Percentiles rank a stretch among this genome's conserved stretches.
Conservation (phyloP, 2,888 invertebrate species). For the Cyclophora punctaria region DNA sequence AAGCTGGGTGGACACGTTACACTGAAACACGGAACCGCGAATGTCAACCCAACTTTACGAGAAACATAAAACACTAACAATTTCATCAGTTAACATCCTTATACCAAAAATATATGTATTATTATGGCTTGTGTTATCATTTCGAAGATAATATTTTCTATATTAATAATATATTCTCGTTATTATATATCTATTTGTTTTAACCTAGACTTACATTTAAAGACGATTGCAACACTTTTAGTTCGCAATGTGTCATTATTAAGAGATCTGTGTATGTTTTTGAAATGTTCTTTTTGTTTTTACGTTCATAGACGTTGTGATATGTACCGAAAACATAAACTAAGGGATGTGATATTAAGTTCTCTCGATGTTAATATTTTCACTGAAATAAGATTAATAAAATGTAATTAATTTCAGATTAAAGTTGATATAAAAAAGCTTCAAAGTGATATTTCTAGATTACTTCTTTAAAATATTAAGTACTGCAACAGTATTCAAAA, state of each 20-base stretch:
- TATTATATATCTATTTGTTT: slow-evolving; percentile 45
- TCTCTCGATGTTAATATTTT: no score
- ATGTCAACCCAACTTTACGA: slow-evolving; percentile 41
- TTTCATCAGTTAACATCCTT: slow-evolving; percentile 54
- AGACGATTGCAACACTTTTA: slow-evolving; percentile 66
- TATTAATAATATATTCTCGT: slow-evolving; percentile 61
- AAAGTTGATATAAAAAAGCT: no score
- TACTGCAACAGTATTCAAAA: slow-evolving; percentile 29
- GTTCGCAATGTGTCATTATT: slow-evolving; percentile 61
- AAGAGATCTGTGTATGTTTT: slow-evolving; percentile 52
- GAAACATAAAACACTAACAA: slow-evolving; percentile 42
- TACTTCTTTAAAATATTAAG: neutral
- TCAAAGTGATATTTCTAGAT: no score
- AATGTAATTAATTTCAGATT: no score
- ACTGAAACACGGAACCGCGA: neutral
- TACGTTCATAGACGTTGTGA: slow-evolving; percentile 16
- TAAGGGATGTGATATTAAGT: neutral
- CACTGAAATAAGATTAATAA: no score
- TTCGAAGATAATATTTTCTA: slow-evolving; percentile 62
- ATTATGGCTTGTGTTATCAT: slow-evolving; percentile 71
- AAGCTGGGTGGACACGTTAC: slow-evolving; percentile 41
- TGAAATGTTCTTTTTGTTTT: slow-evolving; percentile 43
- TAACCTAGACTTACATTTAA: slow-evolving; percentile 60
- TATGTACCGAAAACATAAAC: slow-evolving; percentile 22
- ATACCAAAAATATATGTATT: slow-evolving; percentile 70